Evolutionary conservation across 2,797 vertebrate species (phyloP).

Genomic region (Chiloscyllium punctatum): DNA sequence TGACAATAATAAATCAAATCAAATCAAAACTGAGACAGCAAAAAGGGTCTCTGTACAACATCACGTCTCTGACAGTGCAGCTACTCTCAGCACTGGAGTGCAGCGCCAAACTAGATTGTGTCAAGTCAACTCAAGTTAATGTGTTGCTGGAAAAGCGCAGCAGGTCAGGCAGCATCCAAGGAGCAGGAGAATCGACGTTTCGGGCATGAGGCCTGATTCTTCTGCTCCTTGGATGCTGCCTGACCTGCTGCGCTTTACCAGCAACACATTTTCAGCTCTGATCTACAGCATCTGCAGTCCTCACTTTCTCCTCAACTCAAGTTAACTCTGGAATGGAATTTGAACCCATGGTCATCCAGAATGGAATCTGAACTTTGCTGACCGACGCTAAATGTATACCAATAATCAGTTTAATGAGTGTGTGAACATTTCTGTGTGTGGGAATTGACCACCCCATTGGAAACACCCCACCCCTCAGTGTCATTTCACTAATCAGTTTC

Average conservation of each 20-base stretch:
- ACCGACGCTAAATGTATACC: not conserved
- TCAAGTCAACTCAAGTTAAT: not conserved
- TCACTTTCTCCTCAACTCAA: too few relatives aligned
- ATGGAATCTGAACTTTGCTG: not conserved
- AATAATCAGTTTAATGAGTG: not conserved
- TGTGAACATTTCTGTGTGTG: not conserved
- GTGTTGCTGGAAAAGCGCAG: too few relatives aligned
- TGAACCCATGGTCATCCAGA: not conserved
- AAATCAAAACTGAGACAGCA: not conserved
- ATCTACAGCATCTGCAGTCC: too few relatives aligned
- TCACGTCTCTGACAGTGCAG: not conserved
- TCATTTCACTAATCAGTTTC: not conserved
- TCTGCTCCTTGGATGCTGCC: too few relatives aligned
- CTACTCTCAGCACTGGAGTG: not conserved
- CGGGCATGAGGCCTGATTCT: too few relatives aligned
- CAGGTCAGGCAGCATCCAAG: too few relatives aligned
- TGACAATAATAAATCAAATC: too few relatives aligned
- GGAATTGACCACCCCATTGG: not conserved
- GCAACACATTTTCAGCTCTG: too few relatives aligned
- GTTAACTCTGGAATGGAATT: not conserved
- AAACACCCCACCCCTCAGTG: not conserved
- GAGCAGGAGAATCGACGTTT: too few relatives aligned
- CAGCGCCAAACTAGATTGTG: not conserved
- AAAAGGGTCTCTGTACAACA: not conserved
- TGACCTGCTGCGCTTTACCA: too few relatives aligned